These are phyloP conservation scores for Falco punctatus DNA, from an alignment of 2,113 vertebrate genomes.

Conservation along the genomic window DNA sequence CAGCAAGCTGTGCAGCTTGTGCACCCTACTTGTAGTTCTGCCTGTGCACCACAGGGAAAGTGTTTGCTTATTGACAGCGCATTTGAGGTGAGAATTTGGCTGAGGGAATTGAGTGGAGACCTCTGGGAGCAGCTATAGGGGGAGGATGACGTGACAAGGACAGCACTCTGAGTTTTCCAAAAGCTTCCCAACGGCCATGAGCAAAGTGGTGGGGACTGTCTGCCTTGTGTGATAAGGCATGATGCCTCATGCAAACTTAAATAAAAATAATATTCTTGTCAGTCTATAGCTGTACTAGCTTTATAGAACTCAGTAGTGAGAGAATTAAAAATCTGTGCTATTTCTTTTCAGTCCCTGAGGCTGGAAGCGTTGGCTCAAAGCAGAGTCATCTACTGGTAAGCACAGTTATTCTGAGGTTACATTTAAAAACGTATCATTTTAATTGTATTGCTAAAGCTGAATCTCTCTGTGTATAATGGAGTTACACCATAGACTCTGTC, in stretches of 20 bases:
- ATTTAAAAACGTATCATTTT: background rate
- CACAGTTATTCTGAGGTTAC: background rate
- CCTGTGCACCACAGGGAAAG: background rate
- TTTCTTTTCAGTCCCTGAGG: background rate
- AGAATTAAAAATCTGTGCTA: background rate
- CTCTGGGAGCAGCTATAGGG: background rate
- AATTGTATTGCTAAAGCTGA: background rate
- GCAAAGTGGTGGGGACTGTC: background rate
- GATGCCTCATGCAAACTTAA: background rate
- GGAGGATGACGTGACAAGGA: fast-evolving
- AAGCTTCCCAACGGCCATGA: background rate
- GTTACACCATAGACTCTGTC: background rate
- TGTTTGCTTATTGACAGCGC: background rate
- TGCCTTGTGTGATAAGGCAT: background rate
- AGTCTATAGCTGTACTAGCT: background rate
- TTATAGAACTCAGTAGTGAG: background rate
- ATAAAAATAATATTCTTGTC: background rate
- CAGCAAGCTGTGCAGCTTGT: background rate
- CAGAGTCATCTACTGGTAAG: background rate
- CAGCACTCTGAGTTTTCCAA: fast-evolving
- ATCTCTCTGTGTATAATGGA: background rate
- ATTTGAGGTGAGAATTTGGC: background rate
- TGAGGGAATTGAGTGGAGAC: background rate
- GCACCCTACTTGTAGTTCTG: background rate
- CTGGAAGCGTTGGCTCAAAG: background rate